Evolutionary conservation across 2,113 vertebrate species (phyloP), one percentile per base, ranked within the genome.

Genomic region (Eidolon helvum): DNA sequence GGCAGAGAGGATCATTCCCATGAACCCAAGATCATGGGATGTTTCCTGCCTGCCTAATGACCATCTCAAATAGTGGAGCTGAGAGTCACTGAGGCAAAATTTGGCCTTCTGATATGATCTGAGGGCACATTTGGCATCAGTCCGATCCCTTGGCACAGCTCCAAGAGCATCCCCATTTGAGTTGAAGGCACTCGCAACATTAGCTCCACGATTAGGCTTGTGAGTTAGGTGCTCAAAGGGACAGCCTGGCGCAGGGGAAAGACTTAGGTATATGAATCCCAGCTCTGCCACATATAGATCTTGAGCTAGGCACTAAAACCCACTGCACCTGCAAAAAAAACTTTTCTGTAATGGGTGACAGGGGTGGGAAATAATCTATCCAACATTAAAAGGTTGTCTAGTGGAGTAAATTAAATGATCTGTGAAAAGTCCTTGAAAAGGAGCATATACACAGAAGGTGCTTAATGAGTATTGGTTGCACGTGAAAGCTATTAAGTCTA

Each of bases 361-460:
- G 12, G 28, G 45, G n/a, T n/a, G 53, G 66, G 55, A 91, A 83
- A 48, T 77, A 80, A 94, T 74, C 79, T 74, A 63, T 33, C 74
- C 30, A 68, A 68, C 48, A 69, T 89, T 61, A 90, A 91, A 93
- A 90, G 35, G 40, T 83, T 91, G 30, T 77, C 87, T 89, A 26
- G 48, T 68, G 69, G 80, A 74, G 90, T 66, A 87, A 79, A 83
- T 63, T 68, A 83, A 83, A 72, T 83, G 38, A 83, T 19, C 35
- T 38, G 28, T 53, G 45, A 82, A 77, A 93, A 96, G 59, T 45
- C 71, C 77, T 85, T 80, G 35, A 61, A 69, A 87, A 92, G 53
- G 33, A 48, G 43, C 61, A 84, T 24, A 16, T 7, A 57, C 11
- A 22, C 30, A 63, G 74, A 68, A 72, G 19, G 26, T 45, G 24